Percentiles rank a stretch among this genome's conserved stretches.
Evolutionary conservation across 2,113 vertebrate genomes (phyloP).

Genomic region (Equus przewalskii): DNA sequence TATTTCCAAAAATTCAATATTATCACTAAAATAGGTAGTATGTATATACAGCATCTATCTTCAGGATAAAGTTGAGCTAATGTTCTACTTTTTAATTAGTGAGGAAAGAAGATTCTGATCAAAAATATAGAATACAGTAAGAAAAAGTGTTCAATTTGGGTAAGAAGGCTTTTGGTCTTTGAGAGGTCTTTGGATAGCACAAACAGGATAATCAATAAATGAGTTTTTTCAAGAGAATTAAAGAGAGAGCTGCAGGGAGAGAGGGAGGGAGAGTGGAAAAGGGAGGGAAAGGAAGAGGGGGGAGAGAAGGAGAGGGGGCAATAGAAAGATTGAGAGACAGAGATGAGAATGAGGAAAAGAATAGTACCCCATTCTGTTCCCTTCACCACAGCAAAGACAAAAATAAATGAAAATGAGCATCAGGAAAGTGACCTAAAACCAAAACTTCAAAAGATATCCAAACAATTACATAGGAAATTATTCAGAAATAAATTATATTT

Average conservation of each 20-base stretch:
- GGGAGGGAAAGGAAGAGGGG: not conserved
- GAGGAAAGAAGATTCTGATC: not conserved
- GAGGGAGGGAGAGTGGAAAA: not conserved
- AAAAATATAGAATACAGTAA: not conserved
- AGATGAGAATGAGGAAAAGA: not conserved
- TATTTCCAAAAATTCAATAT: not conserved
- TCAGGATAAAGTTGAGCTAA: not conserved
- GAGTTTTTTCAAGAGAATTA: not conserved
- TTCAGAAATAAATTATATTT: not conserved
- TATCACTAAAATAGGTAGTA: not conserved
- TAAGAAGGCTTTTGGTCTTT: not conserved
- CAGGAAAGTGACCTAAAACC: not conserved
- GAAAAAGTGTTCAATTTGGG: not conserved
- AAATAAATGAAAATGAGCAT: not conserved
- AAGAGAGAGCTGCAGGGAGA: not conserved
- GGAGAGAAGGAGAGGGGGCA: not conserved
- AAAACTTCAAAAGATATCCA: not conserved
- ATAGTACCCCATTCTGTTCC: rapidly evolving
- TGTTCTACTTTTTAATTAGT: not conserved
- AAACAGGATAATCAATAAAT: not conserved
- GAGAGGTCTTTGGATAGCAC: not conserved
- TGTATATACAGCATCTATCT: too few relatives aligned
- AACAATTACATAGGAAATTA: not conserved
- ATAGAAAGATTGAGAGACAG: not conserved
- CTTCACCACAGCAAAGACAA: not conserved